Base-by-base conservation (phyloP, 2,113 vertebrate genomes). In the Crotophaga sulcirostris region DNA sequence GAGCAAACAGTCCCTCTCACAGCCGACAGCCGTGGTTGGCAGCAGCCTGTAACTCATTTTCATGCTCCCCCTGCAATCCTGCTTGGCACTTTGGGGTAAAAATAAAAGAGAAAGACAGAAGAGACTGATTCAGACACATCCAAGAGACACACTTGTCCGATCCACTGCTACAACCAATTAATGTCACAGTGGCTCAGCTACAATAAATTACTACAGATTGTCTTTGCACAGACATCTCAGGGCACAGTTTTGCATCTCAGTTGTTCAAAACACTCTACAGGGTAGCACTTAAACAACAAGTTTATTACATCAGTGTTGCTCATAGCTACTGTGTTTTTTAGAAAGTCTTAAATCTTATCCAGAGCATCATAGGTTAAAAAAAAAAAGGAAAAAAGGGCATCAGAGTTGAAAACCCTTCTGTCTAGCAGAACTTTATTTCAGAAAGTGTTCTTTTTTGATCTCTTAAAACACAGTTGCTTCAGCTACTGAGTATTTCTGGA, bases 1-100 rank as follows among this genome's bases (percentile, higher is more conserved):
- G 15, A 93, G 75, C 64, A 92, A 94, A 89, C 4, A 93, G 72
- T 20, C 90, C 42, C 42, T 78, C 62, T 76, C 56, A 56, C 59
- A 92, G 92, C 87, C 91, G 54, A 93, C 66, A 92, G 79, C 47
- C 55, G 59, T 58, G 85, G n/a, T 78, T 90, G 82, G 60, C 90
- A 95, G 77, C 67, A 91, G 25, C 45, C 33, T 94, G 13, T 47
- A 96, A 91, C 60, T 90, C 79, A 84, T 94, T 95, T 93, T 79
- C 87, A 86, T 79, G 78, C 74, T 88, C 11, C 24, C 23, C 6
- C 31, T 28, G 20, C 44, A 54, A 89, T n/a, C 18, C 85, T 78
- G 62, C 58, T 6, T 68, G 68, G 52, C 44, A 62, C 19, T 87
- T 92, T 45, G 18, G 56, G 55, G n/a, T 76, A 88, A 76, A 69